Evolutionary conservation across 2,113 vertebrate genomes (phyloP).

Genomic region (Dinomys branickii): DNA sequence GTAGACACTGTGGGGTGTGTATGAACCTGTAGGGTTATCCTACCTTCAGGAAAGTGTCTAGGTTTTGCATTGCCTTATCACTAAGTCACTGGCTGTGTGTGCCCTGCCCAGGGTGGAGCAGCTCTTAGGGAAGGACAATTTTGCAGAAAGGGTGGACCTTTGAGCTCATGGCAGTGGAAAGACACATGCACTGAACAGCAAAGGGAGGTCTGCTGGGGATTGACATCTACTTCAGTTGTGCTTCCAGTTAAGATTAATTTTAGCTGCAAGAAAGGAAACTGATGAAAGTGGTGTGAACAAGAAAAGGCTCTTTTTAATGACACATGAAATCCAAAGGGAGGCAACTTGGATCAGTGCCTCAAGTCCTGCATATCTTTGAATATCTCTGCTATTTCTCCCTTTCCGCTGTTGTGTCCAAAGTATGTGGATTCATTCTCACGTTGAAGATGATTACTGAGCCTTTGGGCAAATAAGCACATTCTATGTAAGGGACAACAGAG

Average conservation of each 20-base stretch:
- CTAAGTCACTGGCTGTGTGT: not conserved
- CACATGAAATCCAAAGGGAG: not conserved
- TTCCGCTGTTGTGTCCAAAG: not conserved
- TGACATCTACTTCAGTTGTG: not conserved
- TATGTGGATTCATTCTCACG: not conserved
- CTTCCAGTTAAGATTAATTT: constrained; percentile 6
- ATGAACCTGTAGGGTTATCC: not conserved
- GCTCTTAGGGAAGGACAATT: not conserved
- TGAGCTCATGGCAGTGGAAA: not conserved
- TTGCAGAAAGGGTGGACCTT: not conserved
- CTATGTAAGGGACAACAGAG: not conserved
- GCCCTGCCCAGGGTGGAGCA: too few species aligned
- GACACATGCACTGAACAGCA: not conserved
- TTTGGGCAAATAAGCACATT: not conserved
- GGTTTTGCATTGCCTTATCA: not conserved
- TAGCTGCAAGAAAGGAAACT: not conserved
- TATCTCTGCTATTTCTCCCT: not conserved
- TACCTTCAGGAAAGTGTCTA: not conserved
- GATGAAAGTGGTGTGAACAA: not conserved
- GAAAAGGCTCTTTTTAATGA: not conserved
- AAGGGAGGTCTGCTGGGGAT: not conserved
- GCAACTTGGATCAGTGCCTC: not conserved
- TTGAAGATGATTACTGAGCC: not conserved
- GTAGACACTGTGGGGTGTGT: not conserved
- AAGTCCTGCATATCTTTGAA: not conserved